Evolutionary conservation across 1,140 invertebrate genomes (phyloP).

Genomic region (Lucilia sericata): DNA sequence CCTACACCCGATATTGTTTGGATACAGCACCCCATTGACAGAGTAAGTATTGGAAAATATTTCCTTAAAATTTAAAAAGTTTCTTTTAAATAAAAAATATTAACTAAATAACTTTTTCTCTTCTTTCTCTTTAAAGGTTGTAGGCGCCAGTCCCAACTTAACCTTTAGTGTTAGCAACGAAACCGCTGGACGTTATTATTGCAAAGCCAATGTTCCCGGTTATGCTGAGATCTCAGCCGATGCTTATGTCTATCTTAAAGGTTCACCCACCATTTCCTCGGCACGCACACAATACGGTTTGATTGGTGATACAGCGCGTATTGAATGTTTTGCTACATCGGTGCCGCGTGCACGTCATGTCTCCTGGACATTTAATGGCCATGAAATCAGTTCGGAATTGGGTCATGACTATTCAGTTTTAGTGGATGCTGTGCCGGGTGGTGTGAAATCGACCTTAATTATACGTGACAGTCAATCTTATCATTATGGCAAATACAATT

Average conservation of each 20-base stretch:
- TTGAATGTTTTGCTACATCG: slow-evolving; percentile 90
- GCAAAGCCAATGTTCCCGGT: slow-evolving; percentile 85
- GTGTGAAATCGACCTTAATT: slow-evolving; percentile 83
- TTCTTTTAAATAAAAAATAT: no score
- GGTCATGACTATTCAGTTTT: slow-evolving; percentile 75
- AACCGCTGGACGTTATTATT: slow-evolving; percentile 88
- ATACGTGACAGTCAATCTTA: slow-evolving; percentile 84
- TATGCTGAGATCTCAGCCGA: slow-evolving; percentile 87
- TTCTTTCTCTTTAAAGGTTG: slow-evolving; percentile 68
- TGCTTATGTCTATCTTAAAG: slow-evolving; percentile 86
- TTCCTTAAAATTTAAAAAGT: no score
- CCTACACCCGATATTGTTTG: slow-evolving; percentile 81
- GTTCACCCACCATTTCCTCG: slow-evolving; percentile 86
- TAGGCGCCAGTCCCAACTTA: slow-evolving; percentile 81
- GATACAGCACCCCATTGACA: slow-evolving; percentile 77
- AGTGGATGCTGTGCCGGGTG: slow-evolving; percentile 74
- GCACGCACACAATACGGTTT: slow-evolving; percentile 81
- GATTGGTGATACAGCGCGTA: slow-evolving; percentile 81
- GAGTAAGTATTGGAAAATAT: slow-evolving; percentile 68
- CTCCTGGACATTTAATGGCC: slow-evolving; percentile 85
- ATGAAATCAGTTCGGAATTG: slow-evolving; percentile 79
- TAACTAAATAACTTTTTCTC: not conserved
- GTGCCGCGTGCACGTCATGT: slow-evolving; percentile 88
- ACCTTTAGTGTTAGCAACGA: slow-evolving; percentile 81
- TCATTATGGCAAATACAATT: slow-evolving; percentile 95